Evolutionary conservation across 1,140 invertebrate species (phyloP).

Genomic region (Triops longicaudatus): DNA sequence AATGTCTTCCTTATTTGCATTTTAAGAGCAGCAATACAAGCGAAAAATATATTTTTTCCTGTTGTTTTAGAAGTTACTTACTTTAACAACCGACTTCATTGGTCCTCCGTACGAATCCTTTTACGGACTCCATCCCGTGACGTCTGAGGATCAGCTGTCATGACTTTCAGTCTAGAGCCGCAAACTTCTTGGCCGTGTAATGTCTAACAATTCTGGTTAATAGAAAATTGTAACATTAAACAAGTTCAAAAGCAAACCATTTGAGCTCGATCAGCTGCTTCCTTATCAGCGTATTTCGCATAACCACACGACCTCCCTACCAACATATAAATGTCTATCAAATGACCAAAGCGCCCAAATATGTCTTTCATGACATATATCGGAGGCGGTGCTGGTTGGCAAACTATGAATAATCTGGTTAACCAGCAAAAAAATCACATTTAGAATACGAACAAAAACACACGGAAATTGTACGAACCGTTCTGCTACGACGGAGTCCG

Average conservation of each 20-base stretch:
- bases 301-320: conserved; percentile 85
- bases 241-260: conserved; percentile 41
- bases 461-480: conserved; percentile 39
- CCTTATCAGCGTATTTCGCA: conserved; percentile 71
- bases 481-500: conserved; percentile 58
- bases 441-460: not conserved
- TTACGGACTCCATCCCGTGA: conserved; percentile 27
- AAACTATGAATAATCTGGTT: conserved; percentile 62
- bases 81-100: not conserved
- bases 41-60: not conserved
- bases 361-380: conserved; percentile 72
- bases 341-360: conserved; percentile 84
- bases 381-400: conserved; percentile 67
- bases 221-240: not conserved
- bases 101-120: conserved; percentile 28
- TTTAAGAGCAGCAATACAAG: not conserved
- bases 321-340: conserved; percentile 83
- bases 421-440: not conserved
- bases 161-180: conserved; percentile 73
- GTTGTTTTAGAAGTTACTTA: not conserved
- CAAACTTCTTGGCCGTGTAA: conserved; percentile 74
- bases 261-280: conserved; percentile 69
- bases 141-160: conserved; percentile 68
- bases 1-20: not conserved
- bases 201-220: conserved; percentile 39